A percentile compares a stretch with the other conserved stretches of the same genome.
Evolutionary conservation across 1,140 invertebrate genomes (phyloP).

Genomic region (Aculops lycopersici): DNA sequence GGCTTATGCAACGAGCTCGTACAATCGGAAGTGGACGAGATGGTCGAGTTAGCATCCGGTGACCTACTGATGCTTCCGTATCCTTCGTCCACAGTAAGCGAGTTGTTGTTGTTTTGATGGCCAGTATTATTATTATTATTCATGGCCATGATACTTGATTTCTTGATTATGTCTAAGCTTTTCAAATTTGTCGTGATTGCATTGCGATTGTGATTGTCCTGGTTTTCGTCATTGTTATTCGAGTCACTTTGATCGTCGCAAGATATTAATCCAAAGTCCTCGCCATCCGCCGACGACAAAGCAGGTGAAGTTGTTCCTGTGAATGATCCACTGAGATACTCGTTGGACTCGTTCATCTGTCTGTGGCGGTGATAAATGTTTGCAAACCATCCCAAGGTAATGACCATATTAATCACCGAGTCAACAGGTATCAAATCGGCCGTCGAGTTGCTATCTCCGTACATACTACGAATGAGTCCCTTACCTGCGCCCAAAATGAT

Average conservation of each 20-base stretch:
- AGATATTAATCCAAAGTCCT: not conserved
- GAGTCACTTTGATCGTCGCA: not conserved
- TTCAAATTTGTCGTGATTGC: not conserved
- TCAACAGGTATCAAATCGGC: slow-evolving; percentile 85
- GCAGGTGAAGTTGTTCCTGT: not conserved
- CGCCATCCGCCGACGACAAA: too few species aligned
- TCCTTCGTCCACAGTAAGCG: not conserved
- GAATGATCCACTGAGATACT: not conserved
- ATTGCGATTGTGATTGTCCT: not conserved
- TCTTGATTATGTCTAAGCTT: too few species aligned
- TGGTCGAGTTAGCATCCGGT: not conserved
- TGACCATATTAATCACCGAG: slow-evolving; percentile 50
- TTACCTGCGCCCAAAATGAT: slow-evolving; percentile 65
- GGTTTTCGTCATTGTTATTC: not conserved
- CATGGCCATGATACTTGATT: not conserved
- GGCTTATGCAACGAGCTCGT: too few species aligned
- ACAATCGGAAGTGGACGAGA: not conserved
- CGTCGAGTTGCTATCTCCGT: slow-evolving; percentile 32
- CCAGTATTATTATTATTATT: not conserved
- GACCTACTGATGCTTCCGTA: not conserved
- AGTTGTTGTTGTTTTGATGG: not conserved
- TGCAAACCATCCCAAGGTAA: slow-evolving; percentile 33
- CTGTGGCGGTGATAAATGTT: not conserved
- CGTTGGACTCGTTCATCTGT: not conserved
- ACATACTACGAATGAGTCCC: slow-evolving; percentile 39